phyloP scores from a whole-genome alignment of 2,797 vertebrate species.

The Acanthurus tractus region DNA sequence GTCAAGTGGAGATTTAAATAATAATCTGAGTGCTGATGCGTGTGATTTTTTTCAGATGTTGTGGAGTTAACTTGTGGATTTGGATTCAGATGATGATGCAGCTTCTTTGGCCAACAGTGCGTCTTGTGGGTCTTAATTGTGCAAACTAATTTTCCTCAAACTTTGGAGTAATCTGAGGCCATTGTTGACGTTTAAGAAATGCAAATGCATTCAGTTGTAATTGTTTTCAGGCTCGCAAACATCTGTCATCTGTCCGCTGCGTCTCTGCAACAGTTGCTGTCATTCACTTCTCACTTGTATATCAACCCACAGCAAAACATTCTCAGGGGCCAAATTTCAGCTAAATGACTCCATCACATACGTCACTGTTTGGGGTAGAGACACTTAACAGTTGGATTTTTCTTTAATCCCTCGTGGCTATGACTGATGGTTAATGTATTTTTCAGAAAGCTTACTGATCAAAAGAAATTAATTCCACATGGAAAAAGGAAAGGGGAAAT shows the following conservation, averaged over 20 bases:
- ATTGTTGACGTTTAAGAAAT: not conserved
- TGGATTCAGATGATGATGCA: not conserved
- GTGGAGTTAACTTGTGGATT: no score
- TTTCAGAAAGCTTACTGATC: constrained; percentile 59
- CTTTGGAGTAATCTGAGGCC: constrained; percentile 3
- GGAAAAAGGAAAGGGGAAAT: constrained; percentile 20
- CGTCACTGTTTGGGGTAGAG: constrained; percentile 8
- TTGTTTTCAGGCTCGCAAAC: constrained; percentile 13
- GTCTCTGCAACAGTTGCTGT: constrained; percentile 38
- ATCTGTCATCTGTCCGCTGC: constrained; percentile 42
- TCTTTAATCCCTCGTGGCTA: constrained; percentile 26
- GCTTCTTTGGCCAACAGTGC: not conserved
- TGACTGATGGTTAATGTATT: constrained; percentile 42
- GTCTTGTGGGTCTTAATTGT: not conserved
- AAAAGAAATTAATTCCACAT: constrained; percentile 62
- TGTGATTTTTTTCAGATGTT: no score
- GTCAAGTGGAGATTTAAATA: no score
- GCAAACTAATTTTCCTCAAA: constrained; percentile 3
- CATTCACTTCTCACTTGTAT: constrained; percentile 28
- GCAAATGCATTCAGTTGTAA: constrained; percentile 16
- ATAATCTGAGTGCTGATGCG: no score
- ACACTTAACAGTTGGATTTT: constrained; percentile 1
- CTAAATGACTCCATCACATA: constrained; percentile 26
- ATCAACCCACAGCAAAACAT: constrained; percentile 19
- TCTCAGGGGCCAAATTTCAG: constrained; percentile 16